Percentiles rank a stretch among this genome's conserved stretches.
These are phyloP conservation scores for Zapornia atra DNA, from an alignment of 2,113 vertebrate species.

Conservation along the genomic window DNA sequence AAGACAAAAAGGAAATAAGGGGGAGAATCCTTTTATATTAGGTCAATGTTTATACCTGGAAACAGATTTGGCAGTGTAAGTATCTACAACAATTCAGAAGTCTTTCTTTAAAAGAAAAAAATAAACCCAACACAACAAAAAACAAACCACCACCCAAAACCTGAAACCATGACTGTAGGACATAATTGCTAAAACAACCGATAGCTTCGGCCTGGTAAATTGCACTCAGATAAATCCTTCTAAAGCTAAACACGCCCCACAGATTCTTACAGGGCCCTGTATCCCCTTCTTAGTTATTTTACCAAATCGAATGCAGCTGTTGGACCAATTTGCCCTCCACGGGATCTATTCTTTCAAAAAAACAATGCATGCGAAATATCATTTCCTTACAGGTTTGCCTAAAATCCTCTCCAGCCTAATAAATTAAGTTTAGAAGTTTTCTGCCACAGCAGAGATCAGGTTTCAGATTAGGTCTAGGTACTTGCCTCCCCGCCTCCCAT, in stretches of 20 bases:
- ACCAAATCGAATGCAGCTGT: slow-evolving; percentile 80
- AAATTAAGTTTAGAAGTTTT: slow-evolving; percentile 76
- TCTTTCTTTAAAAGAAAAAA: not conserved
- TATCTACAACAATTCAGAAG: not conserved
- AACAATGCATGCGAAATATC: slow-evolving; percentile 73
- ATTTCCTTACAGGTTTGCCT: slow-evolving; percentile 77
- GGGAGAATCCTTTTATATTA: slow-evolving; percentile 27
- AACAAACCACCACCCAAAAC: not conserved
- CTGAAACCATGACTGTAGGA: not conserved
- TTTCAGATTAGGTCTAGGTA: slow-evolving; percentile 67
- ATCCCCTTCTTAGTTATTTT: slow-evolving; percentile 68
- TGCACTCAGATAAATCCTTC: slow-evolving; percentile 71
- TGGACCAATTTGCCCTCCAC: slow-evolving; percentile 67
- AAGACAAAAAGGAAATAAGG: slow-evolving; percentile 33
- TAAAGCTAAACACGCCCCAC: slow-evolving; percentile 69
- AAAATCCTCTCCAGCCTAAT: slow-evolving; percentile 73
- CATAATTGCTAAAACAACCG: slow-evolving; percentile 17
- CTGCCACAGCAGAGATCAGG: slow-evolving; percentile 52
- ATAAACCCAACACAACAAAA: not conserved
- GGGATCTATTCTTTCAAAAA: slow-evolving; percentile 70
- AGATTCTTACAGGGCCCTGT: slow-evolving; percentile 61
- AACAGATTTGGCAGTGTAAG: slow-evolving; percentile 11
- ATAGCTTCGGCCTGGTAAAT: slow-evolving; percentile 51
- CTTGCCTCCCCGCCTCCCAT: not conserved
- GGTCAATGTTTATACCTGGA: slow-evolving; percentile 38